Evolutionary conservation across 2,888 invertebrate species (phyloP).

Genomic region (Hedya salicella): DNA sequence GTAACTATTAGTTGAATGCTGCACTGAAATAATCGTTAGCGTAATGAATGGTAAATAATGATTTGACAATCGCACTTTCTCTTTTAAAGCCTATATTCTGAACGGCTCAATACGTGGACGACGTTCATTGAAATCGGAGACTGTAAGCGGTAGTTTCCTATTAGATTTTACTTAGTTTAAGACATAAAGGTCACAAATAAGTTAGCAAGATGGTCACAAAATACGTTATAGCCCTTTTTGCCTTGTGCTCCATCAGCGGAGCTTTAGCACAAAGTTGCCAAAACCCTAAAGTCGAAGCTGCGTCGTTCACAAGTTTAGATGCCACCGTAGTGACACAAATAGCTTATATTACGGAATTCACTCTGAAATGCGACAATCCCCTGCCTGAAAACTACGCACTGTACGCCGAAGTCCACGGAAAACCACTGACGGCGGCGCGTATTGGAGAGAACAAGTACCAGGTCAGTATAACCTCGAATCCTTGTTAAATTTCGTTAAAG

Average conservation of each 20-base stretch:
- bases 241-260: conserved; percentile 59
- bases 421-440: conserved; percentile 92
- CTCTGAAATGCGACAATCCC: conserved; percentile 90
- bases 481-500: background rate
- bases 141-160: conserved; percentile 46
- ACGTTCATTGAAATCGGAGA: conserved; percentile 46
- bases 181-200: conserved; percentile 55
- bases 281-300: conserved; percentile 89
- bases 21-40: background rate
- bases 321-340: conserved; percentile 95
- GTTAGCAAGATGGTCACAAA: conserved; percentile 78
- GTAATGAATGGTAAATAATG: background rate
- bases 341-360: conserved; percentile 96
- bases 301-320: conserved; percentile 95
- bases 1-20: background rate
- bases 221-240: conserved; percentile 63
- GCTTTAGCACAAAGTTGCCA: conserved; percentile 68
- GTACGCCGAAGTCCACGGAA: conserved; percentile 95
- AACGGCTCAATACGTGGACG: conserved; percentile 44
- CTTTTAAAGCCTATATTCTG: conserved; percentile 38
- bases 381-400: conserved; percentile 88
- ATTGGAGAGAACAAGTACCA: conserved; percentile 92
- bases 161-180: conserved; percentile 53
- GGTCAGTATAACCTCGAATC: conserved; percentile 81
- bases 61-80: conserved; percentile 27